Evolutionary conservation across 2,113 vertebrate genomes (phyloP), one percentile per base, ranked within the genome.

Genomic region (Lagenorhynchus albirostris): DNA sequence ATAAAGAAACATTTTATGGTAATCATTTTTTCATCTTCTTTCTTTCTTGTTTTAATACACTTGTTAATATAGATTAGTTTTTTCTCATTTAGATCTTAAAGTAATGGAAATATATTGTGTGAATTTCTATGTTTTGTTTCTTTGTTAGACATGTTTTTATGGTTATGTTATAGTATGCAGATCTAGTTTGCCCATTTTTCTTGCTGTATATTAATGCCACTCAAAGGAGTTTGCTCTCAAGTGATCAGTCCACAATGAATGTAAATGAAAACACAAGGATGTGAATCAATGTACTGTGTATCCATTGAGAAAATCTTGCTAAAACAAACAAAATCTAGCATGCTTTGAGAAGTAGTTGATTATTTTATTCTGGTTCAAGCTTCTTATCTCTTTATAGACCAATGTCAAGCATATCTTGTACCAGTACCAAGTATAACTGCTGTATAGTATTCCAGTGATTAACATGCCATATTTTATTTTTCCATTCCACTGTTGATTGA

Each of bases 31-130:
- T 60, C 33, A 94, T 47, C 21, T 68, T 84, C 29, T 47, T 93
- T 15, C 33, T 77, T 95, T 71, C 21, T 62, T 62, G 8, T 76
- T 77, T 91, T 60, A 60, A 17, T 38, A 84, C 47, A 1, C 1
- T 60, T 91, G 81, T 87, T 70, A 82, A 87, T 47, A 33, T 81
- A 58, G 36, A 87, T 82, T 73, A 67, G 3, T 88, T 94, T 97
- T 74, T 29, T 67, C 15, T 5, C 15, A 25, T 65, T 89, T 65
- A 95, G 33, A 77, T 82, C 15, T 76, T 55, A 76, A 90, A 36
- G 36, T 50, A 70, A 76, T 44, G 29, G 26, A 76, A 70, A 94
- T 3, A 62, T 71, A 74, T 79, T 58, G 11, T 67, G 29, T 86
- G 23, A 50, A 60, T 95, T 63, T 29, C 29, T 41, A 1, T 68